Evolutionary conservation across 1,140 invertebrate species (phyloP).

Genomic region (Drosophila rufa): DNA sequence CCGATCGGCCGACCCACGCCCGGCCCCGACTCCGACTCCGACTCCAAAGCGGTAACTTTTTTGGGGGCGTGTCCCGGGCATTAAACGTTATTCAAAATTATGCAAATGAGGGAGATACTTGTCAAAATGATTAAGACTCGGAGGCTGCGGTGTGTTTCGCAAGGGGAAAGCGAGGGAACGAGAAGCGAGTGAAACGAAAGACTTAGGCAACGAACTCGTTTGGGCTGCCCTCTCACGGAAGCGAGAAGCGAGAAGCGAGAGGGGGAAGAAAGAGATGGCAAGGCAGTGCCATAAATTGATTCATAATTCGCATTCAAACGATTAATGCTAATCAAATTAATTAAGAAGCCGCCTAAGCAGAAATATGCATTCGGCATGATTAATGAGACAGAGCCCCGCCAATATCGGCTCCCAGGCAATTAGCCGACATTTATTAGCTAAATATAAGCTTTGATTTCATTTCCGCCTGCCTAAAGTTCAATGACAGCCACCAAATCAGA

Average conservation of each 20-base stretch:
- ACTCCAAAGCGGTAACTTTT: constrained; percentile 19
- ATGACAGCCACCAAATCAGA: constrained; percentile 41
- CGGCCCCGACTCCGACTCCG: not conserved
- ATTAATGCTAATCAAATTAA: constrained; percentile 80
- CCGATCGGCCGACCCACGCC: constrained; percentile 35
- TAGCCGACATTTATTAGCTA: constrained; percentile 31
- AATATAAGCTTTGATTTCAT: constrained; percentile 54
- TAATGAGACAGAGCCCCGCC: constrained; percentile 47
- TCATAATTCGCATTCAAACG: constrained; percentile 71
- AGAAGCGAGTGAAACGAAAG: constrained; percentile 53
- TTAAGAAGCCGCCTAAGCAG: constrained; percentile 57
- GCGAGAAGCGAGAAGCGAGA: not conserved
- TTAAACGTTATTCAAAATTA: constrained; percentile 68
- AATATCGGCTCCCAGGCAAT: constrained; percentile 31
- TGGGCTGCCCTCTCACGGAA: constrained; percentile 21
- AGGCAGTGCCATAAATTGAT: constrained; percentile 64
- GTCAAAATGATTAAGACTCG: constrained; percentile 51
- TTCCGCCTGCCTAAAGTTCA: constrained; percentile 58
- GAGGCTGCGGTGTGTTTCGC: constrained; percentile 1
- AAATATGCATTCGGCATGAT: constrained; percentile 46
- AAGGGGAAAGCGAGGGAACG: not conserved
- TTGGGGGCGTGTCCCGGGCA: constrained; percentile 60
- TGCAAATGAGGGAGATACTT: constrained; percentile 61
- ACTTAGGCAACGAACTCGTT: constrained; percentile 76
- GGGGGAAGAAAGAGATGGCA: not conserved